A percentile compares a stretch with the other conserved stretches of the same genome.
phyloP scores from a whole-genome alignment of 1,140 invertebrate genomes.

The Nasonia vitripennis region DNA sequence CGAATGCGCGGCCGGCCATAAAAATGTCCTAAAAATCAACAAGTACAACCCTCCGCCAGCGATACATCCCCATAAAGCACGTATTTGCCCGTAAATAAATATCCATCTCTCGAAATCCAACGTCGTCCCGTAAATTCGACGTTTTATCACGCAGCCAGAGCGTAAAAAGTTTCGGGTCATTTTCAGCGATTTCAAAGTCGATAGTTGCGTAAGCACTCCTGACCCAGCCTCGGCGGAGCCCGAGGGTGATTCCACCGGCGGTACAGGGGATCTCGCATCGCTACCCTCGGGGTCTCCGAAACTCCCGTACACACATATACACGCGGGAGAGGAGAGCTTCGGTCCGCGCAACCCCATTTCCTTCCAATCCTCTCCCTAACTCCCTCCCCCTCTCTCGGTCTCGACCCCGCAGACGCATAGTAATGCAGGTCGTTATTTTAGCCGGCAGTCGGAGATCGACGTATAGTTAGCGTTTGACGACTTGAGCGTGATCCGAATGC shows the following conservation, averaged over 20 bases:
- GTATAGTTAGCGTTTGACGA: conserved; percentile 63
- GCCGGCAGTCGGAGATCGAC: conserved; percentile 40
- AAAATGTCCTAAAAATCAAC: neutral
- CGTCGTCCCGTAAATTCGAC: neutral
- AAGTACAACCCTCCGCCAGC: neutral
- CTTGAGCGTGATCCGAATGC: conserved; percentile 60
- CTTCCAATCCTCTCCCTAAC: neutral
- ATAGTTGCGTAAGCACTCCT: conserved; percentile 16
- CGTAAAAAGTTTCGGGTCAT: conserved; percentile 26
- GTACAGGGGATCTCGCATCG: conserved; percentile 7
- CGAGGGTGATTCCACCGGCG: neutral
- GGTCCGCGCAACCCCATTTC: conserved; percentile 8
- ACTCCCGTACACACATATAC: neutral
- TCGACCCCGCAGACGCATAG: conserved; percentile 47
- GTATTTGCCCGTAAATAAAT: conserved; percentile 16
- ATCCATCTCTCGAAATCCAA: neutral
- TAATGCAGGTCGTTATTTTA: conserved; percentile 60
- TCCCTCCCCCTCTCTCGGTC: neutral
- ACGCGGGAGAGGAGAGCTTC: neutral
- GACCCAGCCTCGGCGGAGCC: neutral
- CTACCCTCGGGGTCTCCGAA: conserved; percentile 6
- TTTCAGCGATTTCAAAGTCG: conserved; percentile 42
- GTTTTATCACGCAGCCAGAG: conserved; percentile 22
- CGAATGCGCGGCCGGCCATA: too few relatives aligned
- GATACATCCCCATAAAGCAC: neutral